These are phyloP conservation scores for Leptura quadrifasciata DNA, from an alignment of 2,888 invertebrate genomes.

Conservation along the genomic window DNA sequence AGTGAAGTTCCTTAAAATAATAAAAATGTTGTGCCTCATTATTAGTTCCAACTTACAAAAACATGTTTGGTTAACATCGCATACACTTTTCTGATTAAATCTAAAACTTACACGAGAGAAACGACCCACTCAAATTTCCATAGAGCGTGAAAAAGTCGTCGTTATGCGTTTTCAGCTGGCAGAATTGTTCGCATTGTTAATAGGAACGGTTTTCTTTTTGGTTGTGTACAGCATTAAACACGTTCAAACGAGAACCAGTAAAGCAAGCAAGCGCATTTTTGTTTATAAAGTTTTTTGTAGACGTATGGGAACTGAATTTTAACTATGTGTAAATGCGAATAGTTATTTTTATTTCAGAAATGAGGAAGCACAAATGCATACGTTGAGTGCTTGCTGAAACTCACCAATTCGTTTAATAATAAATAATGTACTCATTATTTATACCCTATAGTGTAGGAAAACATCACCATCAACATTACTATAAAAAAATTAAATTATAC, in stretches of 20 bases:
- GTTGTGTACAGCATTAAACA: constrained; percentile 14
- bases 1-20: no score
- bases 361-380: not conserved
- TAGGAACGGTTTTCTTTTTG: constrained; percentile 18
- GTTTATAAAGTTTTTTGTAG: constrained; percentile 10
- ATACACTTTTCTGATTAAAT: constrained; percentile 8
- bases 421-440: no score
- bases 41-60: no score
- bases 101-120: not conserved
- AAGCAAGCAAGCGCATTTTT: constrained; percentile 22
- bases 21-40: no score
- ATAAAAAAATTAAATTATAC: no score
- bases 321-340: not conserved
- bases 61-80: no score
- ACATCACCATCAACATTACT: no score
- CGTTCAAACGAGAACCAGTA: constrained; percentile 17
- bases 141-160: constrained; percentile 22
- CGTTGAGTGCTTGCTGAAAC: no score
- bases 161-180: constrained; percentile 10
- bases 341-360: not conserved
- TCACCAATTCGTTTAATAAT: no score
- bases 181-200: constrained; percentile 23
- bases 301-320: not conserved
- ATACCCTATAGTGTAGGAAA: no score
- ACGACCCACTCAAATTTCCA: constrained; percentile 14